These are phyloP conservation scores for Zoanthus gigantus DNA, from an alignment of 92 coral and sea anemone genomes.

Conservation along the genomic window DNA sequence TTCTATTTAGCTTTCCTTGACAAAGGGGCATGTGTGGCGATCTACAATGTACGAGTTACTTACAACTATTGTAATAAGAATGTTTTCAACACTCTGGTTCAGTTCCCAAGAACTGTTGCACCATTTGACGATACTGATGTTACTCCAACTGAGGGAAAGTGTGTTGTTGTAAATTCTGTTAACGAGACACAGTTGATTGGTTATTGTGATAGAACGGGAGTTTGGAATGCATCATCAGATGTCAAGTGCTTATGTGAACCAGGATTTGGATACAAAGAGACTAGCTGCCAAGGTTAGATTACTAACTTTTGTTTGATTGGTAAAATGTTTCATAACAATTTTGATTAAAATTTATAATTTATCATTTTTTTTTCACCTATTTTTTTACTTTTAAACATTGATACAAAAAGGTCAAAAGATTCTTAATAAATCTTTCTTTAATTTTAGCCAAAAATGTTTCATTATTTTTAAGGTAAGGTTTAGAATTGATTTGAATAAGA, in stretches of 20 bases:
- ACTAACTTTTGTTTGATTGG: background rate
- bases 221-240: constrained; percentile 2
- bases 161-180: background rate
- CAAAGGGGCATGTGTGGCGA: constrained; percentile 14
- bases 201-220: constrained; percentile 10
- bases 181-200: constrained; percentile 23
- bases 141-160: constrained; percentile 3
- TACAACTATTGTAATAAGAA: constrained; percentile 11
- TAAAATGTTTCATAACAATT: background rate
- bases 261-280: constrained; percentile 41
- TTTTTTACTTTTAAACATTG: no score
- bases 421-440: no score
- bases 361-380: background rate
- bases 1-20: constrained; percentile 30
- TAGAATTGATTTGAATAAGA: no score
- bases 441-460: no score
- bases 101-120: constrained; percentile 31
- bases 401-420: no score
- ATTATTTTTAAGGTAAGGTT: no score
- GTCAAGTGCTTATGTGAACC: constrained; percentile 28
- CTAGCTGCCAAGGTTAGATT: constrained; percentile 36
- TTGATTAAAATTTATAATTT: background rate
- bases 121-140: background rate
- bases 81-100: constrained; percentile 1
- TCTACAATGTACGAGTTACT: constrained; percentile 1